A percentile compares a stretch with the other conserved stretches of the same genome.
Evolutionary conservation across 2,113 vertebrate species (phyloP).

Genomic region (Ailurus styani): DNA sequence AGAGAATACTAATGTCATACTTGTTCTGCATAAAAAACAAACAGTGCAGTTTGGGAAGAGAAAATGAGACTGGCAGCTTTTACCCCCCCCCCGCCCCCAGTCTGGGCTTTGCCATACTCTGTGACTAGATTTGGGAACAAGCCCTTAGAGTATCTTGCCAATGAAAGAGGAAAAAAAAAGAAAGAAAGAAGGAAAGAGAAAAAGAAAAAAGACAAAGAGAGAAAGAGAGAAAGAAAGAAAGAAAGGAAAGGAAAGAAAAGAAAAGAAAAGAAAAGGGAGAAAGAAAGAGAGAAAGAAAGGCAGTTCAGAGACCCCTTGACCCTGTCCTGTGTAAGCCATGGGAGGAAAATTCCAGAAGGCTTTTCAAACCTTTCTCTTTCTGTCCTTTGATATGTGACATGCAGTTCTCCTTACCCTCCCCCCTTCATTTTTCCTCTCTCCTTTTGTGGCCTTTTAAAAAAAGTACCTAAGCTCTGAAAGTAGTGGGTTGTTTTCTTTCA

Average conservation of each 20-base stretch:
- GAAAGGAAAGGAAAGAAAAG: neutral
- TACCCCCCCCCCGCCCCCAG: neutral
- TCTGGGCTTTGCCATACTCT: constrained; percentile 21
- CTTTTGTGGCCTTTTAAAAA: constrained; percentile 54
- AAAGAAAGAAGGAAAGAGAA: neutral
- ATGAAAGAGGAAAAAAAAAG: neutral
- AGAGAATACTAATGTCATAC: neutral
- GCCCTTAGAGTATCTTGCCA: constrained; percentile 29
- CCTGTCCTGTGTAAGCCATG: constrained; percentile 51
- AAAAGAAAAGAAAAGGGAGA: neutral
- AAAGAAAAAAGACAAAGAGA: neutral
- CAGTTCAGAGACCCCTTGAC: constrained; percentile 56
- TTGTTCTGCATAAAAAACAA: constrained; percentile 16
- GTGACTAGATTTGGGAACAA: constrained; percentile 43
- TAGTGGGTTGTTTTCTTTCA: constrained; percentile 30
- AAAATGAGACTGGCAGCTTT: constrained; percentile 14
- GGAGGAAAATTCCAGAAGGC: constrained; percentile 57
- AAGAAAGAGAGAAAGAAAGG: neutral
- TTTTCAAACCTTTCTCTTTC: constrained; percentile 57
- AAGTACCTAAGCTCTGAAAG: constrained; percentile 47
- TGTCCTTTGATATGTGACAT: constrained; percentile 57
- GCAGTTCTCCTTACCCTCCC: constrained; percentile 37
- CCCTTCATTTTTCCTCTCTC: constrained; percentile 38
- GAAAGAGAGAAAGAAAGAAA: neutral
- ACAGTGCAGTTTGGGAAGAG: neutral